These are phyloP conservation scores for Drosophila conformis DNA, from an alignment of 2,888 invertebrate species.

Conservation along the genomic window DNA sequence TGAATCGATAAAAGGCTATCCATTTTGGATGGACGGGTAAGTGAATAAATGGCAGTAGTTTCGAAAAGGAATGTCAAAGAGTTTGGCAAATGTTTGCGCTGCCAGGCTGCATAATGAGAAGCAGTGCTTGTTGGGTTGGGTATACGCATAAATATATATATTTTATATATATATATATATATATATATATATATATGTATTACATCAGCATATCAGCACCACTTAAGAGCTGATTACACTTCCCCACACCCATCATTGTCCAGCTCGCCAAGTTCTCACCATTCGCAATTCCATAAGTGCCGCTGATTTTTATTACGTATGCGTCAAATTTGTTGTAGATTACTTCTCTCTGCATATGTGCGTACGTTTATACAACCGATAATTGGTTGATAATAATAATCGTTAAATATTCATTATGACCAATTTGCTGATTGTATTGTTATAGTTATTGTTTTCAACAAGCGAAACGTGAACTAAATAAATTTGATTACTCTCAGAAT, in stretches of 20 bases:
- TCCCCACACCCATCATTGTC: neutral
- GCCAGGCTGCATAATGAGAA: slow-evolving; percentile 17
- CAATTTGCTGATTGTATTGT: neutral
- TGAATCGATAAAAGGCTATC: slow-evolving; percentile 50
- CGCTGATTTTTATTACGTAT: slow-evolving; percentile 33
- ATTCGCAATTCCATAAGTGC: slow-evolving; percentile 24
- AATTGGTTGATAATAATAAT: neutral
- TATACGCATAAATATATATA: neutral
- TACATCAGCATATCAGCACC: slow-evolving; percentile 18
- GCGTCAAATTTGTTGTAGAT: neutral
- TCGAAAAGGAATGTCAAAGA: slow-evolving; percentile 26
- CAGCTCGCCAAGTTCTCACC: neutral
- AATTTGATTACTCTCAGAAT: neutral
- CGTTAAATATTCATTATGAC: neutral
- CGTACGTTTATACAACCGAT: neutral
- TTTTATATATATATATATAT: neutral
- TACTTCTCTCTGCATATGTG: neutral
- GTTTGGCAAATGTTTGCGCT: slow-evolving; percentile 32
- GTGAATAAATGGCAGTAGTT: neutral
- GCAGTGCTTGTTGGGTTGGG: neutral
- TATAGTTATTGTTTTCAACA: neutral
- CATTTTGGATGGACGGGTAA: slow-evolving; percentile 13
- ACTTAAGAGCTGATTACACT: slow-evolving; percentile 44
- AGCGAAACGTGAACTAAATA: neutral
- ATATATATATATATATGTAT: neutral